Percentiles rank a stretch among this genome's conserved stretches.
Evolutionary conservation across 2,888 invertebrate genomes (phyloP).

Genomic region (Bellardia pandia): DNA sequence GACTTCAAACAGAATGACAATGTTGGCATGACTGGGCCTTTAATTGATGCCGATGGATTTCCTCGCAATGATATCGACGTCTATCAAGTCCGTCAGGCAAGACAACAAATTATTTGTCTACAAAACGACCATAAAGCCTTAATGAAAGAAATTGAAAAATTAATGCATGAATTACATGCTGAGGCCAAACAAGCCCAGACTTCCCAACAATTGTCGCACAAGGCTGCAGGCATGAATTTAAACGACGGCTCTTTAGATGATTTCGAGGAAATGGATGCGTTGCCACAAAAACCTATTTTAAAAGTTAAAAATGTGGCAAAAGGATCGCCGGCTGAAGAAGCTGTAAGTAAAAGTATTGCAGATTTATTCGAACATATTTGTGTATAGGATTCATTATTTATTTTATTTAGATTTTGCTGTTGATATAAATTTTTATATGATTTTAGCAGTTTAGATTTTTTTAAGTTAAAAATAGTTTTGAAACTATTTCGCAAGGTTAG

Average conservation of each 20-base stretch:
- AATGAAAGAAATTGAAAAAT: constrained; percentile 91
- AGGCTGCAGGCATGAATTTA: constrained; percentile 76
- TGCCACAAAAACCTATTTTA: constrained; percentile 86
- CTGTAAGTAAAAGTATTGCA: constrained; percentile 85
- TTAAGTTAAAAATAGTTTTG: too few species aligned
- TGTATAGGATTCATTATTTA: background rate
- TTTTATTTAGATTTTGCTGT: too few species aligned
- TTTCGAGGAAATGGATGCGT: constrained; percentile 21
- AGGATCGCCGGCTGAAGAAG: constrained; percentile 93
- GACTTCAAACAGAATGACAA: constrained; percentile 86
- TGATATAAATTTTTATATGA: too few species aligned
- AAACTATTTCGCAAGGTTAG: too few species aligned
- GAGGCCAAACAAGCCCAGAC: constrained; percentile 79
- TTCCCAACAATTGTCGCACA: constrained; percentile 76
- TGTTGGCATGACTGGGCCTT: constrained; percentile 92
- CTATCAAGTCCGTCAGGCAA: constrained; percentile 94
- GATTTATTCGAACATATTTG: background rate
- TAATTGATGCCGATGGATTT: constrained; percentile 94
- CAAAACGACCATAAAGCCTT: constrained; percentile 94
- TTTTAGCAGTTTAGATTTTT: too few species aligned
- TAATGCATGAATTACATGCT: constrained; percentile 87
- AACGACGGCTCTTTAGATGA: constrained; percentile 59
- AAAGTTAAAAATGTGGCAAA: constrained; percentile 89
- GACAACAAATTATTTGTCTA: constrained; percentile 94
- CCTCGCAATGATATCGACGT: constrained; percentile 96